phyloP scores from a whole-genome alignment of 2,888 invertebrate species.

The Cheilosia scutellata region DNA sequence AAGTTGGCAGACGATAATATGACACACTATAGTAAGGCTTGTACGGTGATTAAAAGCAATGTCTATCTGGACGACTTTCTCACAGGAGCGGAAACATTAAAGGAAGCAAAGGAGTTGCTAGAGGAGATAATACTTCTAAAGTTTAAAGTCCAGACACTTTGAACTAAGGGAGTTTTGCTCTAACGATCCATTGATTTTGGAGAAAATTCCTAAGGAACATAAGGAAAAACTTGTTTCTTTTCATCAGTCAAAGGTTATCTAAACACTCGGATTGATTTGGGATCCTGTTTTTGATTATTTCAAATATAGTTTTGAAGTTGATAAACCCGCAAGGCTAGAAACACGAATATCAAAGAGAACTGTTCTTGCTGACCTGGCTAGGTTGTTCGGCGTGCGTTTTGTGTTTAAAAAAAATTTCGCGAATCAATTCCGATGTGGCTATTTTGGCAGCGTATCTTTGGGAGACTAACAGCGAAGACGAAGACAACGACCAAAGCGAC shows the following conservation, averaged over 20 bases:
- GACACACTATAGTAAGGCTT: not conserved
- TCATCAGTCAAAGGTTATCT: slow-evolving; percentile 8
- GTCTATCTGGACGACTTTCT: not conserved
- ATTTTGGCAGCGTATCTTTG: too few relatives aligned
- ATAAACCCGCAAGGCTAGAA: not conserved
- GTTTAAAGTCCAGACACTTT: too few relatives aligned
- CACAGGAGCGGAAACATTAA: not conserved
- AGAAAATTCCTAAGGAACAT: not conserved
- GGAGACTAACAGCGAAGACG: too few relatives aligned
- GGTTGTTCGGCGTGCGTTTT: too few relatives aligned
- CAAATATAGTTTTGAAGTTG: slow-evolving; percentile 14
- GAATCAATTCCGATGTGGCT: too few relatives aligned
- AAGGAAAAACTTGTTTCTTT: not conserved
- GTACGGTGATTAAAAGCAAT: too few relatives aligned
- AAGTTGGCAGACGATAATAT: too few relatives aligned
- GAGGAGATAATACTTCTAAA: not conserved
- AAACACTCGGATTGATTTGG: slow-evolving; percentile 36
- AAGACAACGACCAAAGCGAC: too few relatives aligned
- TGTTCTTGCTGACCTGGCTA: slow-evolving; percentile 21
- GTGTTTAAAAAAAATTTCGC: too few relatives aligned
- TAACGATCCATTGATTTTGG: too few relatives aligned
- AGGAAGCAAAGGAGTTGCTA: not conserved
- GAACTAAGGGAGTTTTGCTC: too few relatives aligned
- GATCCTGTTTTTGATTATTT: slow-evolving; percentile 13
- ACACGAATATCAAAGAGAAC: slow-evolving; percentile 5